Percentiles rank a stretch among this genome's conserved stretches.
Conservation (phyloP, 2,797 vertebrate species). For the Heteromormyrus szaboi region DNA sequence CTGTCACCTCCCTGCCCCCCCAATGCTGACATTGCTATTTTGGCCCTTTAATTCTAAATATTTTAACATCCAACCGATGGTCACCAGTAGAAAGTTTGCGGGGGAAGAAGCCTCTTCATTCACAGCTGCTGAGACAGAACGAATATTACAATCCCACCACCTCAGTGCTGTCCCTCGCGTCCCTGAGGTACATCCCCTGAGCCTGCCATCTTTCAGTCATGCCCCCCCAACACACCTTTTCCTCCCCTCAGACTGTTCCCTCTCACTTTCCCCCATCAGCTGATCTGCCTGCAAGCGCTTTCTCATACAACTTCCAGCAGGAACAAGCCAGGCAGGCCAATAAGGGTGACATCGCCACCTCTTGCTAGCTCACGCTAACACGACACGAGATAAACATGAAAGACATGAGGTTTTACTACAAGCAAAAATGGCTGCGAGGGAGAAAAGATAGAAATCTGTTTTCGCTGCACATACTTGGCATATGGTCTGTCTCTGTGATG, state of each 20-base stretch:
- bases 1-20: not conserved
- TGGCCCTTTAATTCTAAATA: not conserved
- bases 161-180: not conserved
- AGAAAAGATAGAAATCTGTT: not conserved
- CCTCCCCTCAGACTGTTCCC: not conserved
- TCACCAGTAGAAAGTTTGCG: not conserved
- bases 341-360: not conserved
- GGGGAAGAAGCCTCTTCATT: not conserved
- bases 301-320: not conserved
- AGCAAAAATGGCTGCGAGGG: not conserved
- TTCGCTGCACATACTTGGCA: not conserved
- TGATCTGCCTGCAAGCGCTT: not conserved
- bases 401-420: not conserved
- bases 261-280: not conserved
- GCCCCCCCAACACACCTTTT: not conserved
- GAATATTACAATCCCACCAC: not conserved
- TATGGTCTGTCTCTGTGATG: not conserved
- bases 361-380: not conserved
- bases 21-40: not conserved
- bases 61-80: not conserved
- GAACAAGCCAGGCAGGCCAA: not conserved
- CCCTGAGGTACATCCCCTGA: not conserved
- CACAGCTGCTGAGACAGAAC: not conserved
- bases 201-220: not conserved
- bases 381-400: not conserved